Evolutionary conservation across 2,888 invertebrate species (phyloP).

Genomic region (Sarcophaga rosellei): DNA sequence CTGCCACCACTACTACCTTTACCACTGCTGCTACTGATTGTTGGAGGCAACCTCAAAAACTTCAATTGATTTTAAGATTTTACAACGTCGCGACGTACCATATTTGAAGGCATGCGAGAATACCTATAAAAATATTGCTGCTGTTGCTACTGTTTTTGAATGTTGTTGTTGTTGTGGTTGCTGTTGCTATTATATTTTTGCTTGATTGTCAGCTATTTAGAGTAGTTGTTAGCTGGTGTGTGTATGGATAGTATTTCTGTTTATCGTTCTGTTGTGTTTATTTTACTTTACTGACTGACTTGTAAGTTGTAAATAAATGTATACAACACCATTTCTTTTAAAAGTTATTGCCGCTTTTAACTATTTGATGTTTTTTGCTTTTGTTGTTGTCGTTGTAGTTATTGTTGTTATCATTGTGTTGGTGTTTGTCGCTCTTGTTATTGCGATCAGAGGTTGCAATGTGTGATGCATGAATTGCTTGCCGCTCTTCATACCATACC

Average conservation of each 20-base stretch:
- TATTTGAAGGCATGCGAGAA: background rate
- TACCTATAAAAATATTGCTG: slow-evolving; percentile 48
- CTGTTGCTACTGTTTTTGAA: slow-evolving; percentile 46
- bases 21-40: slow-evolving; percentile 20
- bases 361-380: slow-evolving; percentile 56
- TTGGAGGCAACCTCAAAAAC: slow-evolving; percentile 31
- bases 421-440: slow-evolving; percentile 33
- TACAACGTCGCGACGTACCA: slow-evolving; percentile 16
- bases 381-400: background rate
- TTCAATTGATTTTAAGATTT: slow-evolving; percentile 47
- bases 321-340: slow-evolving; percentile 57
- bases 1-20: slow-evolving; percentile 3
- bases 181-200: slow-evolving; percentile 35
- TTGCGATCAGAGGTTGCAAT: slow-evolving; percentile 13
- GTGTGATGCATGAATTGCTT: slow-evolving; percentile 17
- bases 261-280: background rate
- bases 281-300: background rate
- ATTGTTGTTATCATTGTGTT: slow-evolving; percentile 17
- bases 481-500: slow-evolving; percentile 16
- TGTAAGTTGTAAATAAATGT: slow-evolving; percentile 48
- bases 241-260: slow-evolving; percentile 1
- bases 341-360: slow-evolving; percentile 66
- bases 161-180: slow-evolving; percentile 23
- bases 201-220: slow-evolving; percentile 28
- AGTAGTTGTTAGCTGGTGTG: background rate